These are phyloP conservation scores for Riptortus pedestris DNA, from an alignment of 1,140 invertebrate genomes.

Conservation along the genomic window DNA sequence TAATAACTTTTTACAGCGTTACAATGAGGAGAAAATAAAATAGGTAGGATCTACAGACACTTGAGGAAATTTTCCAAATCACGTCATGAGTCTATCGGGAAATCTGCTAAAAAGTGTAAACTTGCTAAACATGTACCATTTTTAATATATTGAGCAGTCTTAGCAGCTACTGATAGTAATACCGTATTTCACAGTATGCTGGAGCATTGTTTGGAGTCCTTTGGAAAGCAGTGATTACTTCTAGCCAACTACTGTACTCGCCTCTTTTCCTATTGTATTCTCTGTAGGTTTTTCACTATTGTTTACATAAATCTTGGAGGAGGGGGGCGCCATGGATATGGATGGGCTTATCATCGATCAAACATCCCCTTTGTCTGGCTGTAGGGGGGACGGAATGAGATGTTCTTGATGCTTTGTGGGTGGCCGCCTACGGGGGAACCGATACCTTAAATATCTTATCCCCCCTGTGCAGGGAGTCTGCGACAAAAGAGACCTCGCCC, in stretches of 20 bases:
- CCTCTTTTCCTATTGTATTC: neutral
- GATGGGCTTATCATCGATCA: conserved; percentile 13
- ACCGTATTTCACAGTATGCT: no score
- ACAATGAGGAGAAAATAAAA: no score
- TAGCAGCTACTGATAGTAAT: no score
- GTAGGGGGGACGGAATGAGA: conserved; percentile 9
- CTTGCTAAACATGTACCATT: no score
- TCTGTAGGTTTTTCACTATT: neutral
- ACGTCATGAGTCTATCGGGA: no score
- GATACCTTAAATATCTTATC: conserved; percentile 18
- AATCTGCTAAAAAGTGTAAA: no score
- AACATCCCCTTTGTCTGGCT: neutral
- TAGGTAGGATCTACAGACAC: no score
- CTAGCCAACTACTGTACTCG: neutral
- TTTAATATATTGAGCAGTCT: no score
- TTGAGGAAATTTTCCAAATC: no score
- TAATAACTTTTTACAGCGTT: no score
- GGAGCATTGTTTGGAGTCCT: no score
- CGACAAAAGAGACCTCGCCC: conserved; percentile 11
- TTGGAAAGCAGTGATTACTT: neutral
- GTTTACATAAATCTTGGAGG: neutral
- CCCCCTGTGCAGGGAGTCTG: neutral
- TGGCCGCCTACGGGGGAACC: neutral
- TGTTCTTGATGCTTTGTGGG: neutral
- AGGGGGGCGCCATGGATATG: no score